Conservation (phyloP, 2,888 invertebrate species). For the Gonocerus acuteangulatus region DNA sequence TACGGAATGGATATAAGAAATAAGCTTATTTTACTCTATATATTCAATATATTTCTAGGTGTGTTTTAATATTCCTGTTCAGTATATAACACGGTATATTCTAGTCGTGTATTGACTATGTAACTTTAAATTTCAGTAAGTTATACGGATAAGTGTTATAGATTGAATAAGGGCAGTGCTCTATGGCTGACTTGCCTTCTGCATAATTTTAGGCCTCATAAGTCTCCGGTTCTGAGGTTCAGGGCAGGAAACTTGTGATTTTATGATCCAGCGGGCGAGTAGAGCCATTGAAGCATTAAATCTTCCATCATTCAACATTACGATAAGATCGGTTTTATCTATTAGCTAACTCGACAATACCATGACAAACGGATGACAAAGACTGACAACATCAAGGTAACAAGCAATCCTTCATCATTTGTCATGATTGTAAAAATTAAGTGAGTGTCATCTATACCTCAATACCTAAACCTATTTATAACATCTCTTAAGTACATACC, state of each 20-base stretch:
- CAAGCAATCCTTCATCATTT: constrained; percentile 32
- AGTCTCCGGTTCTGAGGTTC: constrained; percentile 1
- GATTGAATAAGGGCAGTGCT: not conserved
- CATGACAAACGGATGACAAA: constrained; percentile 29
- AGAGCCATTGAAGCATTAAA: constrained; percentile 14
- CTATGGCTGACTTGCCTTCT: constrained; percentile 20
- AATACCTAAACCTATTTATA: constrained; percentile 13
- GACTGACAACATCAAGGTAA: constrained; percentile 34
- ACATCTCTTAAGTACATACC: constrained; percentile 10
- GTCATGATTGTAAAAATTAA: constrained; percentile 30
- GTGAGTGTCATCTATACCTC: constrained; percentile 12
- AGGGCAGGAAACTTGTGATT: constrained; percentile 13
- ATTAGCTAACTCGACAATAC: constrained; percentile 10
- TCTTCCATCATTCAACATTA: constrained; percentile 24
- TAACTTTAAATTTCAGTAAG: no score
- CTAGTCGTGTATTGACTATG: not conserved
- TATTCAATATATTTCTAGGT: constrained; percentile 19
- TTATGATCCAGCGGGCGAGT: constrained; percentile 24
- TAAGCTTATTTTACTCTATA: constrained; percentile 11
- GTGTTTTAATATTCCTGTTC: constrained; percentile 17
- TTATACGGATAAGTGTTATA: no score
- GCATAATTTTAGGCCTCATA: constrained; percentile 28
- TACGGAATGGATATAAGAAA: constrained; percentile 1
- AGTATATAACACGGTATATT: constrained; percentile 23
- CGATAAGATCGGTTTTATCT: not conserved